Evolutionary conservation across 2,113 vertebrate genomes (phyloP), one percentile per base, ranked within the genome.

Genomic region (Aptenodytes forsteri): DNA sequence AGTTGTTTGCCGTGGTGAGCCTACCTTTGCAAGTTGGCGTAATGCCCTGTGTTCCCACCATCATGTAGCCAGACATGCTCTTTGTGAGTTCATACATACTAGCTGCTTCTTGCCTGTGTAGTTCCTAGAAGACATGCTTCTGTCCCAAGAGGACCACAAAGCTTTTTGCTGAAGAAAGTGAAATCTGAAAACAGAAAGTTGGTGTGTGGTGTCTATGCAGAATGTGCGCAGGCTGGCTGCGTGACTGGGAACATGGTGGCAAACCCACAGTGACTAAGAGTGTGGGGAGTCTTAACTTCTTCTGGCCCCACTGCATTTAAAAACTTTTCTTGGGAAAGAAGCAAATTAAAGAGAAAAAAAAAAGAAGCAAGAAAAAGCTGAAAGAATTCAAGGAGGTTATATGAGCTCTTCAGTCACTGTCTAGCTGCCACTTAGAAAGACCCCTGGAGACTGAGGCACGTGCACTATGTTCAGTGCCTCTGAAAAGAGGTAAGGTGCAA

Each of bases 181-280:
- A 75, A 77, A 64, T 66, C 59, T 62, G 65, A 69, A 84, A 61
- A 19, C 25, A 59, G 29, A 76, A 46, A 29, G 54, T 38, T 52
- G 20, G 10, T 22, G 4, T 69, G 27, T 49, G n/a, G 10, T 76
- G 16, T 58, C 46, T 32, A 2, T n/a, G 46, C 25, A 83, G 84
- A 38, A 46, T 11, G 6, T 54, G n/a, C 19, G 11, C 2, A 0
- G 38, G 15, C 32, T 89, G 38, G 4, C 71, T 75, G 42, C 0
- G 0, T 55, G 55, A 38, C 46, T 58, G 42, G 34, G 32, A 30
- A 38, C 2, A 0, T 50, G n/a, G 23, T 50, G 32, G 59, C 29
- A 83, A 77, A 71, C 34, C 11, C 4, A 0, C n/a, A 46, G n/a
- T 62, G 38, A 59, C 19, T 32, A 72, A 42, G 30, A 56, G 19